phyloP scores from a whole-genome alignment of 1,140 invertebrate species.

The Belonocnema kinseyi region DNA sequence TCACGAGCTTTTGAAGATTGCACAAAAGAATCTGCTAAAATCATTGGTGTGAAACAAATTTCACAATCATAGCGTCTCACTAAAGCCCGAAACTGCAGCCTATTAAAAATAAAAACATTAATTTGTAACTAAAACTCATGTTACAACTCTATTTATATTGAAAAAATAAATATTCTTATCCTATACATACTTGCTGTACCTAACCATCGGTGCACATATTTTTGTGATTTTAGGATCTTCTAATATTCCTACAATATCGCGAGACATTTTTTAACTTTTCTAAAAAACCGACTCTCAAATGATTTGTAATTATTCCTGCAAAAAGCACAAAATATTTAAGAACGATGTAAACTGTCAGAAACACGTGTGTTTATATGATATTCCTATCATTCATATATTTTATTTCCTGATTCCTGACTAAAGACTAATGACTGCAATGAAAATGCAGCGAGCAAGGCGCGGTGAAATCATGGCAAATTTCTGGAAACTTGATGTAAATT shows the following conservation, averaged over 20 bases:
- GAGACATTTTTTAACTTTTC: slow-evolving; percentile 51
- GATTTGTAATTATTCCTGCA: neutral
- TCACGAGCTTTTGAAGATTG: slow-evolving; percentile 90
- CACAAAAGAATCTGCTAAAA: slow-evolving; percentile 94
- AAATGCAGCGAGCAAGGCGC: neutral
- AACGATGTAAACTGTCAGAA: neutral
- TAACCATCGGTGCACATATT: slow-evolving; percentile 96
- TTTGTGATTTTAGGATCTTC: slow-evolving; percentile 79
- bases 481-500: no score
- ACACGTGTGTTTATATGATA: neutral
- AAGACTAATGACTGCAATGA: neutral
- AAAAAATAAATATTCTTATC: slow-evolving; percentile 31
- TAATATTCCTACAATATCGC: slow-evolving; percentile 81
- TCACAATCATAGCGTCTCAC: slow-evolving; percentile 92
- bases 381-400: neutral
- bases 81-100: slow-evolving; percentile 89
- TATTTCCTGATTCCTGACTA: neutral
- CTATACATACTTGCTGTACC: slow-evolving; percentile 90
- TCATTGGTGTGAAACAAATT: slow-evolving; percentile 97
- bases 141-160: neutral
- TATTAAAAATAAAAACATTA: slow-evolving; percentile 68
- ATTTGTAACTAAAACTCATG: slow-evolving; percentile 12
- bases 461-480: no score
- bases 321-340: neutral
- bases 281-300: neutral